Conservation (phyloP, 1,140 invertebrate species). For the Drosophila tsacasi region DNA sequence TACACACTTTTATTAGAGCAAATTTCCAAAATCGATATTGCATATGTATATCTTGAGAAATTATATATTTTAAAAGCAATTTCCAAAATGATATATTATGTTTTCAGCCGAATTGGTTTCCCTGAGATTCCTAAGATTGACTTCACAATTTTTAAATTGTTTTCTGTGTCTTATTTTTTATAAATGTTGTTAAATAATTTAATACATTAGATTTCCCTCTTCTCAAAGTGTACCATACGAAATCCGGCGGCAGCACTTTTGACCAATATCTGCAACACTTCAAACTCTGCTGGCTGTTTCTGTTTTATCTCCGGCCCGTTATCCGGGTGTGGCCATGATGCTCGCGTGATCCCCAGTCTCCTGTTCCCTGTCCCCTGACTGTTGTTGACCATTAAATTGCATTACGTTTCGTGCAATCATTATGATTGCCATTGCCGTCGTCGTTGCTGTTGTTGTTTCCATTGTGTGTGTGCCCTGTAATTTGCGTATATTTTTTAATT, state of each 20-base stretch:
- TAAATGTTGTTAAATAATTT: too few relatives aligned
- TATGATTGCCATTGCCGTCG: slow-evolving; percentile 50
- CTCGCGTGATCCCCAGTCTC: not conserved
- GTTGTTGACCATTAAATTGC: slow-evolving; percentile 75
- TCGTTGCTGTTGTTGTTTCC: slow-evolving; percentile 23
- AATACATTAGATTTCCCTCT: not conserved
- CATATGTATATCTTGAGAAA: too few relatives aligned
- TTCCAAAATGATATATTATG: not conserved
- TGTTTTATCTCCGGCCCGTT: slow-evolving; percentile 37
- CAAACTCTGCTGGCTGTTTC: slow-evolving; percentile 54
- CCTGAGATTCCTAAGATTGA: not conserved
- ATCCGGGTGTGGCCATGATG: slow-evolving; percentile 51
- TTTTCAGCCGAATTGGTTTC: not conserved
- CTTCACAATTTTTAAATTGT: not conserved
- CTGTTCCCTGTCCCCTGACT: slow-evolving; percentile 7
- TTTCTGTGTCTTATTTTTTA: not conserved
- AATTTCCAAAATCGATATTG: not conserved
- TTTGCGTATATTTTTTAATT: slow-evolving; percentile 64
- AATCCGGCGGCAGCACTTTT: slow-evolving; percentile 62
- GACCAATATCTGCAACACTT: slow-evolving; percentile 82
- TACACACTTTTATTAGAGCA: not conserved
- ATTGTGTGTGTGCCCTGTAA: slow-evolving; percentile 43
- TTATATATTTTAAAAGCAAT: not conserved
- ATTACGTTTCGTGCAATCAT: slow-evolving; percentile 74
- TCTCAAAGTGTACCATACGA: slow-evolving; percentile 7